These are phyloP conservation scores for Leistus spinibarbis DNA, from an alignment of 2,888 invertebrate genomes.

Conservation along the genomic window DNA sequence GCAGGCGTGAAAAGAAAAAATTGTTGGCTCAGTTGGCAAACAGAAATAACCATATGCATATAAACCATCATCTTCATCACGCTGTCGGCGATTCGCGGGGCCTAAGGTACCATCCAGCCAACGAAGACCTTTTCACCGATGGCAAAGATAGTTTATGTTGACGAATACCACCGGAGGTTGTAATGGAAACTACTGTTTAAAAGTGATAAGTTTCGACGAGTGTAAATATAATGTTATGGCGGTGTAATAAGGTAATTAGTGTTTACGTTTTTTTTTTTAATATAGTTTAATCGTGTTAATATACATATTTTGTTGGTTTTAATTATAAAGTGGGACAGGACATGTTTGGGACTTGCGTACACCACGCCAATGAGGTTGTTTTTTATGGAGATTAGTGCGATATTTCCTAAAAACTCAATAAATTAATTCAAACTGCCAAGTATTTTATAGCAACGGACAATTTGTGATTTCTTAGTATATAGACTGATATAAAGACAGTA, in stretches of 20 bases:
- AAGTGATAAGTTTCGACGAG: slow-evolving; percentile 19
- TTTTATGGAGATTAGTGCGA: not conserved
- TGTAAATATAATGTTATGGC: not conserved
- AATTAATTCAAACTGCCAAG: not conserved
- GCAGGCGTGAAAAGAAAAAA: slow-evolving; percentile 62
- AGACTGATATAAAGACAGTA: slow-evolving; percentile 4
- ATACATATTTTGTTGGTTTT: not conserved
- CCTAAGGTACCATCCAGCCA: slow-evolving; percentile 39
- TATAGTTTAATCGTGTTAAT: not conserved
- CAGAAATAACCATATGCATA: slow-evolving; percentile 58
- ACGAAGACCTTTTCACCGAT: slow-evolving; percentile 57
- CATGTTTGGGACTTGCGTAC: not conserved
- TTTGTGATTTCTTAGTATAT: not conserved
- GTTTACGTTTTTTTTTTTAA: not conserved
- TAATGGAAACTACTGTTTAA: slow-evolving; percentile 56
- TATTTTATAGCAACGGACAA: not conserved
- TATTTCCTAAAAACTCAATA: not conserved
- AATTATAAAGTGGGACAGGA: too few relatives aligned
- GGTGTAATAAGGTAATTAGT: not conserved
- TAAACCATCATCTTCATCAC: slow-evolving; percentile 65
- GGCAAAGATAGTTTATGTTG: slow-evolving; percentile 77
- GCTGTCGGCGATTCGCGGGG: slow-evolving; percentile 49
- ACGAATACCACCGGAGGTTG: slow-evolving; percentile 56
- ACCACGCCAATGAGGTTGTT: not conserved
- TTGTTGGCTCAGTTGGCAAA: slow-evolving; percentile 67